Evolutionary conservation across 2,113 vertebrate species (phyloP), one percentile per base, ranked within the genome.

Genomic region (Polypterus senegalus): DNA sequence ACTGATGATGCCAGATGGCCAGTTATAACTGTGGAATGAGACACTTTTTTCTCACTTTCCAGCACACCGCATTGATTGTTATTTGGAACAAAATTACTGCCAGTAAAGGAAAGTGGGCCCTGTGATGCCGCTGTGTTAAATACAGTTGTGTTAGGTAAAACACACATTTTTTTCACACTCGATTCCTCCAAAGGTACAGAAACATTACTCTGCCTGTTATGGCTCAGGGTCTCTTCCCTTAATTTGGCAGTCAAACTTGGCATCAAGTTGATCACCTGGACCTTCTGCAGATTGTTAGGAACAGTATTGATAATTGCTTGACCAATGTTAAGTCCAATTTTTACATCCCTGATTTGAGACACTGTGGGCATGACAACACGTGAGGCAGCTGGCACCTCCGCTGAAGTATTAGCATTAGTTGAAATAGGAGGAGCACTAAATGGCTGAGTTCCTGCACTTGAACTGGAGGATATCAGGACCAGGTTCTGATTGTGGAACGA

Each of bases 1-100:
- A 86, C 74, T 63, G 90, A 90, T 7, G 91, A 88, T 54, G 87
- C 79, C 76, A 91, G 86, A 76, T 91, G 88, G 65, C 86, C 88
- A 63, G 86, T 80, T 78, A 88, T 90, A 62, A 90, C 86, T 75
- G 86, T 89, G 64, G 89, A 87, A 72, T 89, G 81, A 58, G 82
- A 80, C 62, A 86, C 52, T 67, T 75, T 73, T 75, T 74, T 90
- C 66, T 83, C 80, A 46, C 63, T 27, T 27, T 27, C 27, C 58
- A 76, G 66, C 3, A 58, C 58, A 57, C 3, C 47, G 27, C 66
- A 47, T 61, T 48, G 4, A 44, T 65, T 72, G 44, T 44, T 45
- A 53, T n/a, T 7, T 7, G 27, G 5, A 27, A 11, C 54, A 6
- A 10, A 5, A 55, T 10, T 55, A 10, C 6, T 9, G 10, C 54